These are phyloP conservation scores for Oncorhynchus mykiss DNA, from an alignment of 2,113 vertebrate genomes.

Conservation along the genomic window DNA sequence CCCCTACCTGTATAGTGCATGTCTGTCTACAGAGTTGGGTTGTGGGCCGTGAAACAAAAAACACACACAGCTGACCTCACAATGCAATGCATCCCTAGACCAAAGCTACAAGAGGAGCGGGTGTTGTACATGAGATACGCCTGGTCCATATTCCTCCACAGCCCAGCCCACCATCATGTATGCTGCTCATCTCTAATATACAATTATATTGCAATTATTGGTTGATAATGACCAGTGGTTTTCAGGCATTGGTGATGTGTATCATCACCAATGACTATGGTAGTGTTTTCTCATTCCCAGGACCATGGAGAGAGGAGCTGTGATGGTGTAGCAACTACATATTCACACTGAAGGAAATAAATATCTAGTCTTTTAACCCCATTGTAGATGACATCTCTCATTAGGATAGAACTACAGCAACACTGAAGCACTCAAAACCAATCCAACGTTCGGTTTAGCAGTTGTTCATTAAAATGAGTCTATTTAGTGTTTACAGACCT, in stretches of 20 bases:
- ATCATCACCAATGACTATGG: neutral
- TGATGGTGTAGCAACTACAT: neutral
- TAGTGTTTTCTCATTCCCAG: neutral
- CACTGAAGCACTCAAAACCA: neutral
- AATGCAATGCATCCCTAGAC: slow-evolving; percentile 47
- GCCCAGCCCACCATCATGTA: neutral
- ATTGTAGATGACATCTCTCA: neutral
- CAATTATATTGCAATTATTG: neutral
- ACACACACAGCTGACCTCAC: slow-evolving; percentile 63
- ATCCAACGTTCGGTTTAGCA: neutral
- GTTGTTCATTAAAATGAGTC: neutral
- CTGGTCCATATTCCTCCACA: neutral
- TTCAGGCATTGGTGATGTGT: neutral
- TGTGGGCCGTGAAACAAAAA: slow-evolving; percentile 75
- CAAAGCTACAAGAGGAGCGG: slow-evolving; percentile 65
- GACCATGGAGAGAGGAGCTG: neutral
- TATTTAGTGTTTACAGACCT: neutral
- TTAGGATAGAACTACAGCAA: neutral
- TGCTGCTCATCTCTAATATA: neutral
- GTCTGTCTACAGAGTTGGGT: slow-evolving; percentile 64
- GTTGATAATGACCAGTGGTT: neutral
- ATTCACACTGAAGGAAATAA: neutral
- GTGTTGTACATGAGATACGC: slow-evolving; percentile 34
- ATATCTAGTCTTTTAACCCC: neutral
- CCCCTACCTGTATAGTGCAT: slow-evolving; percentile 49